Base-by-base conservation (phyloP, 2,113 vertebrate genomes). In the Dipodomys ordii region DNA sequence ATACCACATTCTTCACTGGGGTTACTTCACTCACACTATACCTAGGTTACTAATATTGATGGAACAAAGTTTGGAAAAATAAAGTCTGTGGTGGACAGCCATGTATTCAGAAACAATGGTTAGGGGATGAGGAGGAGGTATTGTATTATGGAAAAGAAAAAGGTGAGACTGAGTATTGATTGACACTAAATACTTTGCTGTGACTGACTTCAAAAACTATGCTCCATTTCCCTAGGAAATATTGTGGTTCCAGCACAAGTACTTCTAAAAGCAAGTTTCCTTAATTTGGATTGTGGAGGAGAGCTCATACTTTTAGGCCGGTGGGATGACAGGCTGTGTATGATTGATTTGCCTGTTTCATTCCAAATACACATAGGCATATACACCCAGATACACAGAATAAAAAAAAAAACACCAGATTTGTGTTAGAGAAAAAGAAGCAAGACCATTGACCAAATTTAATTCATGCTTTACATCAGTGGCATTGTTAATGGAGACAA, bases 21-120 rank as follows among this genome's bases (percentile, higher is more conserved):
- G 2, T 46, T 27, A 3, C 0, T 71, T 12, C 18, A 2, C 44
- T 7, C 20, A 30, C 2, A 28, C 5, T 32, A 30, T 1, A 0
- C 16, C 44, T 94, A n/a, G 72, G 1, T 32, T 84, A 46, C 2
- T 77, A 62, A 71, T 20, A 32, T 46, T 67, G 68, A 11, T 19
- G 78, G 19, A 85, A 10, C 13, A 49, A 46, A 86, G 8, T 86
- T 15, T 86, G n/a, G 32, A 7, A 82, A 57, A 93, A 60, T 84
- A 10, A 78, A 28, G 4, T 64, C 12, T 49, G 15, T 64, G n/a
- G n/a, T 67, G 11, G 16, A 68, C 11, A 90, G 53, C 2, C 35
- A 68, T 10, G 77, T 60, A 68, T 9, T 53, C 35, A 73, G 25
- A 11, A 44, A 57, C 39, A 74, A 27, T 65, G 4, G 35, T 79